Percentiles rank a stretch among this genome's conserved stretches.
Evolutionary conservation across 2,797 vertebrate genomes (phyloP).

Genomic region (Enteromius treurensis): DNA sequence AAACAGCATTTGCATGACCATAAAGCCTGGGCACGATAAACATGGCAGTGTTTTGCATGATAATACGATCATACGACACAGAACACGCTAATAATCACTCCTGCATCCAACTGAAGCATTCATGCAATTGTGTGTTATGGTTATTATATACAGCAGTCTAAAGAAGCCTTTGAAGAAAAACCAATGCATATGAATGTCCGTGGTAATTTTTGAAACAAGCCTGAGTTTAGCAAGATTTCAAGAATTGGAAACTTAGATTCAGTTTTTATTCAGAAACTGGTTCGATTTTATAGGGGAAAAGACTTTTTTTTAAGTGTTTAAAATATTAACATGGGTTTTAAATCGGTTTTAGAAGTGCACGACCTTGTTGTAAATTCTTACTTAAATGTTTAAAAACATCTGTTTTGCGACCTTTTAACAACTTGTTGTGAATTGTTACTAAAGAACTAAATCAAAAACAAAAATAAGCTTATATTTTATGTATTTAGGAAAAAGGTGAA

Average conservation of each 20-base stretch:
- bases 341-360: no score
- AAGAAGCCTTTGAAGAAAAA: not conserved
- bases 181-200: not conserved
- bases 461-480: no score
- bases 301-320: no score
- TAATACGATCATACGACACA: constrained; percentile 24
- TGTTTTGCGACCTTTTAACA: no score
- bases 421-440: no score
- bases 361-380: not conserved
- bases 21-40: constrained; percentile 50
- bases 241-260: not conserved
- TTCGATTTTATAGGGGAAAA: no score
- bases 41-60: constrained; percentile 53
- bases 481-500: no score
- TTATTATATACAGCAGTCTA: not conserved
- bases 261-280: not conserved
- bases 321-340: no score
- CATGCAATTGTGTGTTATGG: not conserved
- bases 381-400: not conserved
- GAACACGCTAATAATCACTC: not conserved
- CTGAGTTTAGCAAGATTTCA: not conserved
- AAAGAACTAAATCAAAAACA: no score
- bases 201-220: not conserved
- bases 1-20: constrained; percentile 46
- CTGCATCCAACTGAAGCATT: no score